Percentiles rank a stretch among this genome's conserved stretches.
phyloP scores from a whole-genome alignment of 2,888 invertebrate genomes.

The Chromoteleia sp. region DNA sequence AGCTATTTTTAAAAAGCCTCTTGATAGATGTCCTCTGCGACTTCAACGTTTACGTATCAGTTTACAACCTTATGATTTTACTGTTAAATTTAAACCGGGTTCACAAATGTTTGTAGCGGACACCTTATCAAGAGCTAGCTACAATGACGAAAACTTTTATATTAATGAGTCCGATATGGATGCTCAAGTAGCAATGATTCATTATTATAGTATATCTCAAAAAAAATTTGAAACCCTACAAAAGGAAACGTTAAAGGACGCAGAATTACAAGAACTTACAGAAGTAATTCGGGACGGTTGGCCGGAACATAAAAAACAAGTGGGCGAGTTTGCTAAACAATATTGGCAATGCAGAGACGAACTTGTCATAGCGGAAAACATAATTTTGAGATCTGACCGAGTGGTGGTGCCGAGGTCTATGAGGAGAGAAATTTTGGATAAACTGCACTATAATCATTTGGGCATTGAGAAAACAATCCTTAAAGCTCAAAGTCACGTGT shows the following conservation, averaged over 20 bases:
- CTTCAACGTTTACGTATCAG: slow-evolving; percentile 41
- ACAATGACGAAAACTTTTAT: slow-evolving; percentile 10
- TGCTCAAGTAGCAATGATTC: neutral
- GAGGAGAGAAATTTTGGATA: slow-evolving; percentile 70
- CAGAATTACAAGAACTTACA: slow-evolving; percentile 7
- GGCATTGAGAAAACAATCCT: slow-evolving; percentile 71
- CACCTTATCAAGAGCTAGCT: slow-evolving; percentile 73
- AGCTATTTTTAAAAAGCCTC: slow-evolving; percentile 74
- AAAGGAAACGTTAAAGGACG: slow-evolving; percentile 63
- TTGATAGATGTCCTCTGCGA: slow-evolving; percentile 53
- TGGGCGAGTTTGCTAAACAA: neutral
- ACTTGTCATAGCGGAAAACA: slow-evolving; percentile 30
- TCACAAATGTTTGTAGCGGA: slow-evolving; percentile 75
- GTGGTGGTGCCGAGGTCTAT: slow-evolving; percentile 70
- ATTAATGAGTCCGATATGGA: neutral
- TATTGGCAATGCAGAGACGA: slow-evolving; percentile 61
- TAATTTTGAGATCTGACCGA: slow-evolving; percentile 68
- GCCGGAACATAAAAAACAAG: neutral
- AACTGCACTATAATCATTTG: slow-evolving; percentile 72
- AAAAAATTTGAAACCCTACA: slow-evolving; percentile 2
- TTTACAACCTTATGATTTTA: slow-evolving; percentile 54
- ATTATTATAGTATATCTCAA: neutral
- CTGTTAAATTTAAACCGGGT: slow-evolving; percentile 71
- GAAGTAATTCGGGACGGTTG: slow-evolving; percentile 10
- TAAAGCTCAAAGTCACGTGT: slow-evolving; percentile 70